These are phyloP conservation scores for Neodontobutis hainanensis DNA, from an alignment of 2,113 vertebrate genomes.

Conservation along the genomic window DNA sequence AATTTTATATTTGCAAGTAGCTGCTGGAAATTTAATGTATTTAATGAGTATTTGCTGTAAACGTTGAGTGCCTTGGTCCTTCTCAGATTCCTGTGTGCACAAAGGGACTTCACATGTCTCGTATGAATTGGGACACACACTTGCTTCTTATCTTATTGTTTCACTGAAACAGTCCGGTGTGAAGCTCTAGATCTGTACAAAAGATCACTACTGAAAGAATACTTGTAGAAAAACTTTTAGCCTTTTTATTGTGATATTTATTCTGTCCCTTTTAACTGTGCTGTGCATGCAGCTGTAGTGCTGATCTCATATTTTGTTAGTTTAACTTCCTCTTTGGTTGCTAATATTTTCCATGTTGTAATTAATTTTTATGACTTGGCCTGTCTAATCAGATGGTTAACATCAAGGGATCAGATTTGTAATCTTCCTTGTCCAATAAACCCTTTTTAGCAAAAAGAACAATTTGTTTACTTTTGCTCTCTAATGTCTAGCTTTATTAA, in stretches of 20 bases:
- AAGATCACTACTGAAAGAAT: constrained; percentile 9
- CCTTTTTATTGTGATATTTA: constrained; percentile 33
- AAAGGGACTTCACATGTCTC: constrained; percentile 46
- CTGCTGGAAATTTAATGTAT: constrained; percentile 28
- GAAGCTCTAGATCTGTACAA: constrained; percentile 14
- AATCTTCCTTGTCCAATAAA: constrained; percentile 76
- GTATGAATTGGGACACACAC: constrained; percentile 40
- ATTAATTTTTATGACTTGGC: constrained; percentile 37
- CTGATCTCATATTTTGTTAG: constrained; percentile 32
- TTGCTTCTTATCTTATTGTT: constrained; percentile 38
- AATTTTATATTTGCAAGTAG: constrained; percentile 26
- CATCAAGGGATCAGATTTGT: constrained; percentile 59
- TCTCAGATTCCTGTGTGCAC: constrained; percentile 27
- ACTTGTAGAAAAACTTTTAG: not conserved
- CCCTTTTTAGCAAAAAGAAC: constrained; percentile 68
- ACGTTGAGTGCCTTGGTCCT: constrained; percentile 67
- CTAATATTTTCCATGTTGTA: constrained; percentile 60
- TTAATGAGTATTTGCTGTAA: constrained; percentile 39
- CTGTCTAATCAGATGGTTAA: constrained; percentile 42
- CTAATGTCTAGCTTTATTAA: constrained; percentile 15
- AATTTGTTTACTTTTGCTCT: constrained; percentile 28
- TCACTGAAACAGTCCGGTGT: constrained; percentile 16
- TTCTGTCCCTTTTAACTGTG: constrained; percentile 34
- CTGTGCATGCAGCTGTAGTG: constrained; percentile 31
- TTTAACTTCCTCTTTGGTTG: constrained; percentile 21